These are phyloP conservation scores for Agrochola lychnidis DNA, from an alignment of 2,888 invertebrate genomes.

Conservation along the genomic window DNA sequence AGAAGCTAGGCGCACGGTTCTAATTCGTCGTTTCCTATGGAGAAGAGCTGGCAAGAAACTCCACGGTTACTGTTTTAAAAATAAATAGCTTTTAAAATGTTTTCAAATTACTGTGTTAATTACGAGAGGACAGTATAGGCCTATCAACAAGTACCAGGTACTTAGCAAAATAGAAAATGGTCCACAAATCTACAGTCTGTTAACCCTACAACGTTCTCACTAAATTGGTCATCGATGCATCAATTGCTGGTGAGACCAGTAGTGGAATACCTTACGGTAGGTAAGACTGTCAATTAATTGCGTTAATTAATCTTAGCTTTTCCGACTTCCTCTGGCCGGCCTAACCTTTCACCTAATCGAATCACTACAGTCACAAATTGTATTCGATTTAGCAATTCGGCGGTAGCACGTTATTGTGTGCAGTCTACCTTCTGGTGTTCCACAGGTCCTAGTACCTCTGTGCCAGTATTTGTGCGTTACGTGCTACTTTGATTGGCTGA, in stretches of 20 bases:
- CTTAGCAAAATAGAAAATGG: no score
- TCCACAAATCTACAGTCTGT: no score
- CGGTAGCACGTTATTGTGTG: no score
- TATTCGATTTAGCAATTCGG: background rate
- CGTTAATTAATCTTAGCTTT: background rate
- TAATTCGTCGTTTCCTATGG: no score
- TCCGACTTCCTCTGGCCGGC: background rate
- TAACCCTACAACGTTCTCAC: no score
- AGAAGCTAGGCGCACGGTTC: no score
- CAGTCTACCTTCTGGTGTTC: slow-evolving; percentile 27
- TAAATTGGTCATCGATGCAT: background rate
- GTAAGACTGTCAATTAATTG: background rate
- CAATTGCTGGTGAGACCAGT: background rate
- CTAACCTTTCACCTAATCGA: background rate
- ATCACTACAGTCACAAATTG: background rate
- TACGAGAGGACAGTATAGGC: no score
- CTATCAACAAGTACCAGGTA: no score
- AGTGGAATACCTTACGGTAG: background rate
- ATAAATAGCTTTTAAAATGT: no score
- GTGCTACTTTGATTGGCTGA: slow-evolving; percentile 57
- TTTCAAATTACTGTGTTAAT: no score
- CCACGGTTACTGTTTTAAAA: no score
- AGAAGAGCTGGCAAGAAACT: no score
- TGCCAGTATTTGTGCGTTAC: slow-evolving; percentile 37
- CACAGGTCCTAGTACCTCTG: background rate